Evolutionary conservation across 2,113 vertebrate species (phyloP), one percentile per base, ranked within the genome.

Genomic region (Scopus umbretta): DNA sequence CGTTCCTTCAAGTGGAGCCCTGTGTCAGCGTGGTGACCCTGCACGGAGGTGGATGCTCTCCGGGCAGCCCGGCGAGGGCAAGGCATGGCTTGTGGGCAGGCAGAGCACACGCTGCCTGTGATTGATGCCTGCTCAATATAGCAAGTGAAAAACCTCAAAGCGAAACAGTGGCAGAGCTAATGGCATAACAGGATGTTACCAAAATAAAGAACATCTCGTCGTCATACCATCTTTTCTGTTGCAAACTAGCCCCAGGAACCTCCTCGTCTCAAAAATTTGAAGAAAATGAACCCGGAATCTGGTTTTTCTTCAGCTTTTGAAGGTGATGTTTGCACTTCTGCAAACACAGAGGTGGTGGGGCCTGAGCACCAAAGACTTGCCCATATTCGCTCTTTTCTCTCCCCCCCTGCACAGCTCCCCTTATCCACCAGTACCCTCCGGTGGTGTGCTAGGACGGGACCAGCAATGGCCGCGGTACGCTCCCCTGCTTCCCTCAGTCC

Each of bases 111-210:
- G 79, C 50, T 2, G 7, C 68, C 59, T 16, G 8, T 4, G 30
- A 52, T 2, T 15, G 62, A 75, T 4, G 0, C 47, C 36, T 2
- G 13, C 67, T 85, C 2, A 3, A 49, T 70, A 91, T 6, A 94
- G 86, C 88, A 84, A 95, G 73, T 2, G 74, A 96, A 34, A 97
- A 97, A 96, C 94, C 91, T 96, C 96, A 96, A 62, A 74, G 71
- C 0, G 6, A 92, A 94, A 71, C 2, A 0, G 52, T 2, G 38
- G 19, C 0, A 1, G 66, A 66, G 70, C 26, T 74, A 59, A 85
- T 74, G 82, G 49, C 87, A 76, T 80, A 93, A 97, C 97, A 97
- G 96, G 96, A 97, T 96, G 97, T 96, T 74, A 93, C 67, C 58
- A 62, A 88, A 94, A 87, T 36, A 59, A 73, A 89, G 14, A 87